These are phyloP conservation scores for Hyposoter didymator DNA, from an alignment of 2,888 invertebrate species.

Conservation along the genomic window DNA sequence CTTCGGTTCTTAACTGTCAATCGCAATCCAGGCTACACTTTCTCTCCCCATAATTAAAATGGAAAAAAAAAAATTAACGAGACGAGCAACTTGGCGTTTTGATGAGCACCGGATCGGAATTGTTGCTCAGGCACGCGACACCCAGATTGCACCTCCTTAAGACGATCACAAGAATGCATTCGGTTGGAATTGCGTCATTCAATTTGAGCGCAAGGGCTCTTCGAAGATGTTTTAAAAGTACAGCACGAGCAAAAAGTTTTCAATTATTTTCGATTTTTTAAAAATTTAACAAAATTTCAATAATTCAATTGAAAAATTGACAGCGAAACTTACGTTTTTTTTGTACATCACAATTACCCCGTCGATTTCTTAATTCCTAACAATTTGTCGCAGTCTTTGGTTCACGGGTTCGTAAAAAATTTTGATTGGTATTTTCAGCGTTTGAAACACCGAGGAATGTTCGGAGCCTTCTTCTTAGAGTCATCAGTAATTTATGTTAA, in stretches of 20 bases:
- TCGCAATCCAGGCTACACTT: background rate
- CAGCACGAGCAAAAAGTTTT: conserved; percentile 26
- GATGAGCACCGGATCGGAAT: conserved; percentile 36
- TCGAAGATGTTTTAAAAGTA: conserved; percentile 14
- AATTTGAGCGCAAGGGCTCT: conserved; percentile 25
- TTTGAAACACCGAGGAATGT: conserved; percentile 20
- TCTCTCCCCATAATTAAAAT: conserved; percentile 7
- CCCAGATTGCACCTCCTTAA: conserved; percentile 52
- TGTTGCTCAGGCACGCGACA: conserved; percentile 38
- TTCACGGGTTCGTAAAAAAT: background rate
- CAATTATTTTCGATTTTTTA: background rate
- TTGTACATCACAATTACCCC: too few relatives aligned
- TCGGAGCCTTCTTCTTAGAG: conserved; percentile 46
- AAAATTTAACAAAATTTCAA: too few relatives aligned
- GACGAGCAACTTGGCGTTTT: conserved; percentile 36
- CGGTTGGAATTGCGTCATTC: conserved; percentile 46
- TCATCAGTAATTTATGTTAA: conserved; percentile 42
- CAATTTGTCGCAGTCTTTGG: background rate
- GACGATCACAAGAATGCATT: conserved; percentile 54
- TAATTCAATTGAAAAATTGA: too few relatives aligned
- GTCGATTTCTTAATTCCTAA: too few relatives aligned
- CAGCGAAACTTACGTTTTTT: too few relatives aligned
- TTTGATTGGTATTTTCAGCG: conserved; percentile 12
- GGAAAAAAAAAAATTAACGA: background rate
- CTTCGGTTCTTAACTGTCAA: background rate